These are phyloP conservation scores for Bradypodion pumilum DNA, from an alignment of 2,797 vertebrate species.

Conservation along the genomic window DNA sequence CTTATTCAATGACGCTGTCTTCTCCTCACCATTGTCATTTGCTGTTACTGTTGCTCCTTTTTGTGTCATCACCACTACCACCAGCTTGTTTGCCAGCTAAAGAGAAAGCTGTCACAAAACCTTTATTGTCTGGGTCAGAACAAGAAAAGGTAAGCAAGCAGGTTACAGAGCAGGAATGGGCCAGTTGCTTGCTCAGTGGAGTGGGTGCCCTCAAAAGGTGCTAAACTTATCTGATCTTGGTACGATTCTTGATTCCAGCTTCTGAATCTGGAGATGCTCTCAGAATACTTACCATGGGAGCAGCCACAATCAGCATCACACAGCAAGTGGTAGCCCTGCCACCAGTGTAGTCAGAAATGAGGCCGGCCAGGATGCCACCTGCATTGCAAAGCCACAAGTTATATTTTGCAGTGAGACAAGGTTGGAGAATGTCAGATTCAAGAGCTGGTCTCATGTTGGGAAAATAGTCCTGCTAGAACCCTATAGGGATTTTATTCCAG, in stretches of 20 bases:
- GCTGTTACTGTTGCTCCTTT: no score
- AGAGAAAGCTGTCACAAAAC: no score
- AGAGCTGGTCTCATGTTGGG: neutral
- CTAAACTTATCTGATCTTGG: no score
- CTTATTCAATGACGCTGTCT: no score
- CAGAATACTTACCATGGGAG: slow-evolving; percentile 87
- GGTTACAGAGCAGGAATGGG: neutral
- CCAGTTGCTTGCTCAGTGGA: neutral
- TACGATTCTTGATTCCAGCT: no score
- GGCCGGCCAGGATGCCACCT: slow-evolving; percentile 91
- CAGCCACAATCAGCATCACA: slow-evolving; percentile 87
- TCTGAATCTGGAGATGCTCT: no score
- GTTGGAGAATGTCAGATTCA: neutral
- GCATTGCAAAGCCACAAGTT: neutral
- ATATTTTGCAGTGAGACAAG: neutral
- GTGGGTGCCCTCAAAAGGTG: no score
- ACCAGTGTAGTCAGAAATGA: slow-evolving; percentile 88
- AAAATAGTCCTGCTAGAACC: neutral
- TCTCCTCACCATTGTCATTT: no score
- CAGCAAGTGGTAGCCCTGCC: slow-evolving; percentile 92
- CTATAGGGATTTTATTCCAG: no score
- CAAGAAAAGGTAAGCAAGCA: neutral
- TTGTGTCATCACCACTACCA: no score
- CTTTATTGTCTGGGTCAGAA: neutral
- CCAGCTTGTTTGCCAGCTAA: no score